Base-by-base conservation (phyloP, 2,888 invertebrate genomes). In the Ichneumoninae sp. region DNA sequence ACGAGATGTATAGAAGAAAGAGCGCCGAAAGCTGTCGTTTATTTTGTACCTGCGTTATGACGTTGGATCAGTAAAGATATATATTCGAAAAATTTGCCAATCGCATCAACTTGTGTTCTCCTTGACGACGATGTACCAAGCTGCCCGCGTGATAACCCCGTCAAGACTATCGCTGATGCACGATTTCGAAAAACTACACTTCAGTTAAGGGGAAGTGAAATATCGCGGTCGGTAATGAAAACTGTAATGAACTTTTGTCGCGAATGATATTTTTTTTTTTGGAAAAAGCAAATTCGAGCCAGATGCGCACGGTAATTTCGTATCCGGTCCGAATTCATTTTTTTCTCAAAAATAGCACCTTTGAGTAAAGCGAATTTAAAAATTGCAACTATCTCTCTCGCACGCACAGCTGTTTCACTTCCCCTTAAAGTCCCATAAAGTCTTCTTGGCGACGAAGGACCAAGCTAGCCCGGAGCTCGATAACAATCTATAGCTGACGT, bases 41-140 rank as follows among this genome's bases (percentile, higher is more conserved):
- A 78, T 82, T 78, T 82, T 82, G 50, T 77, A 82, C 52, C 50
- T 62, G 78, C 68, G 60, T 78, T 79, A 19, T 36, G 68, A 47
- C 57, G 26, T 3, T 57, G 26, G 44, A 52, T 13, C 19, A 69
- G 33, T 78, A 77, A 77, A n/a, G 60, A 70, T 69, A 78, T 78
- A 47, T 78, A 47, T 47, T 44, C 50, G 19, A 72, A 8, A 65
- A 72, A 62, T 82, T 68, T n/a, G 22, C 33, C 1, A 82, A 33
- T 19, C 57, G 13, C 7, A 1, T 33, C 19, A 22, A n/a, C 19
- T 19, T 8, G 19, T 13, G 0, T 36, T 52, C 10, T 70, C 13
- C n/a, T 8, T 5, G n/a, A 8, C 19, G 7, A 40, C 6, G n/a
- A 52, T 52, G n/a, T 7, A 52, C 8, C 19, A 19, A 19, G 7